Base-by-base conservation (phyloP, 2,888 invertebrate species). In the Thera britannica region DNA sequence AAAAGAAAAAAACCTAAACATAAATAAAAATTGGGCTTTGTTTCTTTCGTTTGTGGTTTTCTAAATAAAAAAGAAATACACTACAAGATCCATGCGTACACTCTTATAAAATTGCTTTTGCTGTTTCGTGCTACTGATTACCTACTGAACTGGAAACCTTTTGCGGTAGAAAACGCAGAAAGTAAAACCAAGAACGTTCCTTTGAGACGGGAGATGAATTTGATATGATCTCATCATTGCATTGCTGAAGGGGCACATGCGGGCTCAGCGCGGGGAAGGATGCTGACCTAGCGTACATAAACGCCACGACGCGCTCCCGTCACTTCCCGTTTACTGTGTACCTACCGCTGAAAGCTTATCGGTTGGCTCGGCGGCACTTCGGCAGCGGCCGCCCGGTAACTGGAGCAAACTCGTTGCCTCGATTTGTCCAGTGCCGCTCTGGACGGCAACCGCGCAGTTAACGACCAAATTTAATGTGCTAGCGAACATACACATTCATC, bases 321-420 rank as follows among this genome's bases (percentile, higher is more conserved):
- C 41, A 41, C 41, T 41, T 51, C 41, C 38, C 57, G 44, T 46
- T 48, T 41, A 52, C 23, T 55, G 65, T 57, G 36, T 58, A 54
- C 68, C 62, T 58, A 54, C 68, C 9, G 36, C 71, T 71, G 68
- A 73, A 71, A 83, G 80, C 79, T 90, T 91, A 90, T 90, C 90
- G 83, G 66, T 61, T 82, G 23, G n/a, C 72, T 82, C 79, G 79
- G 77, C 3, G 8, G 34, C 34, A 9, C 8, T 72, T 82, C 79
- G 79, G 77, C 3, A 34, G 34, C 34, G 34, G 34, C 78, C 83
- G 75, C 77, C 71, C 76, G 67, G 75, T 85, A 88, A 85, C 83
- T 86, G 79, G 87, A 83, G 77, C 89, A 82, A 79, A 72, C 73
- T 77, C 76, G 38, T 62, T 55, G 61, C 67, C 58, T 51, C 51